Conservation (phyloP, 2,797 vertebrate species). For the Lepilemur ruficaudatus region DNA sequence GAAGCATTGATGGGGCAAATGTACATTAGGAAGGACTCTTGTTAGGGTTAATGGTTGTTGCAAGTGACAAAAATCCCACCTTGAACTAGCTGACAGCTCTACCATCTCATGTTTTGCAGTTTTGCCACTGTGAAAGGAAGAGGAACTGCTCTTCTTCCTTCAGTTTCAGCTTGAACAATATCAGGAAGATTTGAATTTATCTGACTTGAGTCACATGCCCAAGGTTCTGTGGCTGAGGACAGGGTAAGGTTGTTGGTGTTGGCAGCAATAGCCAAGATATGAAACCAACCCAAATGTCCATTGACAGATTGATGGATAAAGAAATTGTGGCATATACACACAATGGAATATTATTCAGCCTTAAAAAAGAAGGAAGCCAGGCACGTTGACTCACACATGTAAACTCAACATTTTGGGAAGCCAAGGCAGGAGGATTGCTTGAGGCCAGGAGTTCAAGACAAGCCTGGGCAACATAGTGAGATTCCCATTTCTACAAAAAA, state of each 20-base stretch:
- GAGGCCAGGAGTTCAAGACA: too few species aligned
- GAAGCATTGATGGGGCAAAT: background rate
- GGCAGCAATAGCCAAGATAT: background rate
- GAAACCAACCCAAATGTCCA: background rate
- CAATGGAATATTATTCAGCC: background rate
- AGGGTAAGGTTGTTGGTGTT: background rate
- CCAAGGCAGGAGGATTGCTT: too few species aligned
- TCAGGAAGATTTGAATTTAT: accelerated
- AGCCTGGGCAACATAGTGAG: too few species aligned
- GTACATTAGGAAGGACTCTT: background rate
- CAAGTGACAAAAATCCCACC: background rate
- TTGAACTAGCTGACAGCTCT: background rate
- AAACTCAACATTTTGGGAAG: too few species aligned
- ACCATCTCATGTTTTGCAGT: background rate
- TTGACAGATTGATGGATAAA: background rate
- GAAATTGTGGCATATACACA: background rate
- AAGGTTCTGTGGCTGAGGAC: background rate
- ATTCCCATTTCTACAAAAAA: too few species aligned
- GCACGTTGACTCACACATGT: too few species aligned
- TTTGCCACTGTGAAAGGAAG: background rate
- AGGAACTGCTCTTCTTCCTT: background rate
- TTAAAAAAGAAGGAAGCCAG: background rate
- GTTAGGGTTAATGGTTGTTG: background rate
- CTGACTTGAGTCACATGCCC: background rate
- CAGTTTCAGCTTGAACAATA: background rate